Evolutionary conservation across 1,140 invertebrate genomes (phyloP).

Genomic region (Drosophila lini): DNA sequence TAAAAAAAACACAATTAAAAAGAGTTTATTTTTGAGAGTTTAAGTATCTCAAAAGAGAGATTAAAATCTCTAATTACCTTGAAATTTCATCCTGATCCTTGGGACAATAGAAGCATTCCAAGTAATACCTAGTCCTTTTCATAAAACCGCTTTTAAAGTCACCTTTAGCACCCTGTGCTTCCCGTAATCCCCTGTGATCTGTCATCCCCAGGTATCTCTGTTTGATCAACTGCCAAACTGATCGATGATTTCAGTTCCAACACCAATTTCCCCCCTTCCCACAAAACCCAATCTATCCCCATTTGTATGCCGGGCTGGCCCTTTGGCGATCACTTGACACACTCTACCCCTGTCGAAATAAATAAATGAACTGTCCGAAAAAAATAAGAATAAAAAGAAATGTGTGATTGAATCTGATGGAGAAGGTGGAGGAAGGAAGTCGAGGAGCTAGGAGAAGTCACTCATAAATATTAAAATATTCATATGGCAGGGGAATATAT

Average conservation of each 20-base stretch:
- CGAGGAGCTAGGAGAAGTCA: conserved; percentile 39
- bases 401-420: conserved; percentile 10
- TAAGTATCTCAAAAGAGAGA: not conserved
- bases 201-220: conserved; percentile 11
- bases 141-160: not conserved
- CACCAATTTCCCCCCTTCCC: not conserved
- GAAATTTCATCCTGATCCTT: not conserved
- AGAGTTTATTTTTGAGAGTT: not conserved
- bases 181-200: not conserved
- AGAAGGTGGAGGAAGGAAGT: conserved; percentile 11
- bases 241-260: conserved; percentile 40
- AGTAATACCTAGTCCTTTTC: not conserved
- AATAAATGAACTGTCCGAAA: conserved; percentile 40
- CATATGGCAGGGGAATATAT: conserved; percentile 13
- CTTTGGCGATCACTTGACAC: conserved; percentile 59
- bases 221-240: conserved; percentile 37
- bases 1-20: not conserved
- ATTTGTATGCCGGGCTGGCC: conserved; percentile 30
- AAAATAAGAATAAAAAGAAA: not conserved
- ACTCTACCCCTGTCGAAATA: conserved; percentile 37
- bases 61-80: conserved; percentile 1
- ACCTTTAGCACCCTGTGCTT: conserved; percentile 1
- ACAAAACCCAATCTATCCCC: not conserved
- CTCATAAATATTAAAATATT: conserved; percentile 63
- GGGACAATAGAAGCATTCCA: not conserved